Base-by-base conservation (phyloP, 2,113 vertebrate species). In the Periophthalmodon schlosseri region DNA sequence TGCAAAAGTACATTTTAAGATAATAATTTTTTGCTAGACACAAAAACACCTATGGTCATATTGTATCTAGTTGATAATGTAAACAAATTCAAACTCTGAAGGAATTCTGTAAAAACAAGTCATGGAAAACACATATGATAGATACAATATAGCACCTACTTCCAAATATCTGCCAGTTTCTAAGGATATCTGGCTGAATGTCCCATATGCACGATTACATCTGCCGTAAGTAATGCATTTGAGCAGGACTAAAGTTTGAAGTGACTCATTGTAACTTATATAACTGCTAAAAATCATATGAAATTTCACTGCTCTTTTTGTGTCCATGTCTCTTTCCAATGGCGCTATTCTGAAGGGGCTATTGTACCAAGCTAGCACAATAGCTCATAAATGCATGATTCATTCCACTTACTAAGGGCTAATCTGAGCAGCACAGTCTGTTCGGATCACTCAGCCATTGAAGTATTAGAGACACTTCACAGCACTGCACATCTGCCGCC, bases 401-500 rank as follows among this genome's bases (percentile, higher is more conserved):
- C 63, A 65, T 65, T 39, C 34, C 18, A n/a, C 63, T 65, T 39
- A 65, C 63, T n/a, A 18, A 63, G 60, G 60, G 14, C 60, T 34
- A 5, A 73, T 44, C 80, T 23, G 52, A 52, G 72, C 68, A 44
- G 81, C 52, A 20, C 67, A 65, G 21, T 46, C 50, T 80, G 71
- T 66, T 33, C 78, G 50, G 52, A 76, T 23, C 67, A 74, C 24
- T 81, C 56, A 75, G 68, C 69, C 72, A 14, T 64, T 74, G 60
- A 61, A 63, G 68, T 66, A 65, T 80, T 70, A 80, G 74, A 81
- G 78, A 81, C 69, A 74, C 78, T 86, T 80, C 72, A 81, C 23
- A 66, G 73, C 70, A 72, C 72, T 77, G 70, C 76, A 74, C 84
- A 86, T 88, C 80, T 87, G 83, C 70, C 76, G 23, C 21, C 86